These are phyloP conservation scores for Chydorus sphaericus DNA, from an alignment of 2,888 invertebrate genomes.

Conservation along the genomic window DNA sequence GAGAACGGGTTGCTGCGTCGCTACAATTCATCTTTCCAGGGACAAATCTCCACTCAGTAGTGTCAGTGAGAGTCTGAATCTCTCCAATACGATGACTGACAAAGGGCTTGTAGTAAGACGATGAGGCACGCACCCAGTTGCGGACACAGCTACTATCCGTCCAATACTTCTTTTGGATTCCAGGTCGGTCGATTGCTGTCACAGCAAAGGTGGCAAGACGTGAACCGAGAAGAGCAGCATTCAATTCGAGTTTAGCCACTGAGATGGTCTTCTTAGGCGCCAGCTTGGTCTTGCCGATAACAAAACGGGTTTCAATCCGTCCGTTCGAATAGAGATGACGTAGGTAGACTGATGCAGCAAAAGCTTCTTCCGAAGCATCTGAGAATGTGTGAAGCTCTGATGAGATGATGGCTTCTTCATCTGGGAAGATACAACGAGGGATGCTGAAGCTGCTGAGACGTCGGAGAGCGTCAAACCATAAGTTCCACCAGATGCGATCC, in stretches of 20 bases:
- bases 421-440: constrained; percentile 1
- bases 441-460: background rate
- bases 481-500: background rate
- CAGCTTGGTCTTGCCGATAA: constrained; percentile 5
- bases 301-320: background rate
- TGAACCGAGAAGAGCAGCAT: constrained; percentile 8
- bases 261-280: constrained; percentile 3
- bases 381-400: constrained; percentile 8
- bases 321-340: background rate
- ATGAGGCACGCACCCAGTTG: constrained; percentile 6
- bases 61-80: constrained; percentile 7
- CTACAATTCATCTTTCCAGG: background rate
- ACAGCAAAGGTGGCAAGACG: constrained; percentile 7
- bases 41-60: constrained; percentile 5
- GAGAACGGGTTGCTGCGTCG: constrained; percentile 5
- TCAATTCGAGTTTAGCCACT: background rate
- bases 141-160: background rate
- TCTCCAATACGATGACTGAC: constrained; percentile 12
- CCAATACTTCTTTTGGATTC: background rate
- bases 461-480: background rate
- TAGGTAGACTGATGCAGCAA: constrained; percentile 6
- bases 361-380: constrained; percentile 10
- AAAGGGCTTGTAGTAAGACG: constrained; percentile 5
- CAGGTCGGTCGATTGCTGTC: background rate
- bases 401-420: background rate